Conservation (phyloP, 1,140 invertebrate species). For the Diabrotica undecimpunctata region DNA sequence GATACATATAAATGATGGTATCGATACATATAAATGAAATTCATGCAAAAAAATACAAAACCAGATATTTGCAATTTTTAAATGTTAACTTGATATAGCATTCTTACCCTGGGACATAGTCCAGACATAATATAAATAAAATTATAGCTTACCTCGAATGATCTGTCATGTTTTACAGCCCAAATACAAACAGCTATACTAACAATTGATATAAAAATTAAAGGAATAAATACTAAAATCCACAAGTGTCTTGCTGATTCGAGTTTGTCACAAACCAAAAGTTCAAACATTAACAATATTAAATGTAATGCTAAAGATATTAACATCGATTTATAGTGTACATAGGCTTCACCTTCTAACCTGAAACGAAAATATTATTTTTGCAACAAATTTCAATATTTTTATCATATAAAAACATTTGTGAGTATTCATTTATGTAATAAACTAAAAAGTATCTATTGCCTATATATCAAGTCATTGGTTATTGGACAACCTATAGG, state of each 20-base stretch:
- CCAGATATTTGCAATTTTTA: too few species aligned
- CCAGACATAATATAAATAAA: neutral
- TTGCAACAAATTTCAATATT: too few species aligned
- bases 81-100: too few species aligned
- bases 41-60: too few species aligned
- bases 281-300: constrained; percentile 93
- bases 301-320: constrained; percentile 91
- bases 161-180: constrained; percentile 95
- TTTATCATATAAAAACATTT: too few species aligned
- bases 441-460: too few species aligned
- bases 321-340: constrained; percentile 96
- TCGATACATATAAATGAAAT: too few species aligned
- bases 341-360: constrained; percentile 90
- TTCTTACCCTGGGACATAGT: too few species aligned
- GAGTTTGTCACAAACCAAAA: constrained; percentile 92
- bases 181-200: constrained; percentile 96
- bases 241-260: constrained; percentile 85
- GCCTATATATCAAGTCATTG: too few species aligned
- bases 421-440: too few species aligned
- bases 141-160: constrained; percentile 79
- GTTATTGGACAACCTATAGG: too few species aligned
- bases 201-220: constrained; percentile 93
- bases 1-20: too few species aligned
- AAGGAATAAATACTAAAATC: constrained; percentile 94
- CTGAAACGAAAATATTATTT: constrained; percentile 51